Conservation (phyloP, 2,797 vertebrate genomes). For the Ctenopoma kingsleyae region DNA sequence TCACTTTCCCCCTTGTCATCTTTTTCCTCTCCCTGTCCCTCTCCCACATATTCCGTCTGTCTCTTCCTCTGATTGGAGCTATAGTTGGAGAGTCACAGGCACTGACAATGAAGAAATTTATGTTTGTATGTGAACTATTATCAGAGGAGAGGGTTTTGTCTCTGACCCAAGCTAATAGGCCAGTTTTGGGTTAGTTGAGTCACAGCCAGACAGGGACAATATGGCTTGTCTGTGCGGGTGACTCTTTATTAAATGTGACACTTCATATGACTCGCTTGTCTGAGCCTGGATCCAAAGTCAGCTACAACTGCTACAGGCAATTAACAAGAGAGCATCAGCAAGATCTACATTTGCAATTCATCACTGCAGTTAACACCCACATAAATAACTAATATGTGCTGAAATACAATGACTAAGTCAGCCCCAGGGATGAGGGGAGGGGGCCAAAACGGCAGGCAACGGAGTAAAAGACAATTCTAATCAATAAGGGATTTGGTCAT, state of each 20-base stretch:
- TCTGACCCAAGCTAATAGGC: constrained; percentile 60
- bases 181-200: constrained; percentile 56
- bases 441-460: constrained; percentile 22
- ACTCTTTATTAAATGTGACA: constrained; percentile 72
- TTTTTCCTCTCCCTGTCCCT: constrained; percentile 23
- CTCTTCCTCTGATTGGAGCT: constrained; percentile 47
- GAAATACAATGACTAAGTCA: constrained; percentile 68
- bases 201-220: constrained; percentile 70
- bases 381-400: constrained; percentile 78
- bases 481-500: constrained; percentile 66
- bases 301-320: constrained; percentile 37
- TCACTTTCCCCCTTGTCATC: constrained; percentile 58
- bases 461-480: constrained; percentile 37
- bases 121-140: constrained; percentile 42
- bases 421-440: constrained; percentile 34
- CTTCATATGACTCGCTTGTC: constrained; percentile 54
- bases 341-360: constrained; percentile 70
- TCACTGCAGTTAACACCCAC: constrained; percentile 66
- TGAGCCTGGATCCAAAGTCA: constrained; percentile 52
- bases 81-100: constrained; percentile 35
- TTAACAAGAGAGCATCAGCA: constrained; percentile 56
- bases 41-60: constrained; percentile 52
- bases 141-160: constrained; percentile 36
- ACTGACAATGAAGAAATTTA: constrained; percentile 6
- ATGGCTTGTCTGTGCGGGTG: constrained; percentile 52